These are phyloP conservation scores for Alligator sinensis DNA, from an alignment of 2,113 vertebrate species.

Conservation along the genomic window DNA sequence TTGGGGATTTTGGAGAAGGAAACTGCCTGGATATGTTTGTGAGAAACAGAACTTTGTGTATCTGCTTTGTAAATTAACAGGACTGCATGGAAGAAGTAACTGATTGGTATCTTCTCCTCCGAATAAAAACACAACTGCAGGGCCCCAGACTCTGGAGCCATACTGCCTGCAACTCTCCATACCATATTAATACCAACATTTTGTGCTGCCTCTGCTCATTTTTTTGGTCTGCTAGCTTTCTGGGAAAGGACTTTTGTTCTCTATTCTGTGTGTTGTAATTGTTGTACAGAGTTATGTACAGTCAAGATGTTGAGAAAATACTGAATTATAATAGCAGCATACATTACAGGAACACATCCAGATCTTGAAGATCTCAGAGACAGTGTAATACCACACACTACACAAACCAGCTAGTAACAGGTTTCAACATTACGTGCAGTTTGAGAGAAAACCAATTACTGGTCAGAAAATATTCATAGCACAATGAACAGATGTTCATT, in stretches of 20 bases:
- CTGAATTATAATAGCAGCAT: rapidly evolving
- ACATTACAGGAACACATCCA: not conserved
- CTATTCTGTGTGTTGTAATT: not conserved
- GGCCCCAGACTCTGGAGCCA: not conserved
- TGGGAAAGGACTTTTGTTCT: not conserved
- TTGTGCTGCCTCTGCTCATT: not conserved
- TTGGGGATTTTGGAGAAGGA: not conserved
- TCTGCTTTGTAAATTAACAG: not conserved
- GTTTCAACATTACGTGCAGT: not conserved
- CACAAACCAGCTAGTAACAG: not conserved
- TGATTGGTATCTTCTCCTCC: not conserved
- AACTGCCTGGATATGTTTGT: not conserved
- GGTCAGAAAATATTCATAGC: not conserved
- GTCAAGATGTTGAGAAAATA: not conserved
- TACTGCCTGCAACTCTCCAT: not conserved
- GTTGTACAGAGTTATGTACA: not conserved
- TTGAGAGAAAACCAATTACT: not conserved
- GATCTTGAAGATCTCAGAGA: not conserved
- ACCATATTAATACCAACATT: not conserved
- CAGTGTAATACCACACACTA: not conserved
- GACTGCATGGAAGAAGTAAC: not conserved
- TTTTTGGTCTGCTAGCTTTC: not conserved
- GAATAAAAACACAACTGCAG: not conserved
- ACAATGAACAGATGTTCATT: no score
- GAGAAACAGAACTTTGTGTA: not conserved